Evolutionary conservation across 2,888 invertebrate species (phyloP).

Genomic region (Agrotis segetum): DNA sequence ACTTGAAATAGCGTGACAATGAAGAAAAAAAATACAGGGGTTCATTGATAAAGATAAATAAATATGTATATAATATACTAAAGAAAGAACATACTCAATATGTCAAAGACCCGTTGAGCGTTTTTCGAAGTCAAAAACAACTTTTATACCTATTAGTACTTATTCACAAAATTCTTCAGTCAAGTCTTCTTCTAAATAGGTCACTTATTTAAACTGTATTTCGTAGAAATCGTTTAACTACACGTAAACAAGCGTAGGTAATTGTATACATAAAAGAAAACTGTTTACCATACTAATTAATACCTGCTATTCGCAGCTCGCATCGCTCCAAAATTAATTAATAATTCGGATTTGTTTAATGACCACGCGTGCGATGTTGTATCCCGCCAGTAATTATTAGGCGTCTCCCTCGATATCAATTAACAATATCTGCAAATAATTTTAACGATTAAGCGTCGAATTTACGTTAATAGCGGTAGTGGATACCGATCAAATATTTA

Average conservation of each 20-base stretch:
- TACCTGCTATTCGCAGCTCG: slow-evolving; percentile 55
- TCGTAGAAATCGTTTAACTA: too few relatives aligned
- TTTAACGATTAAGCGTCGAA: slow-evolving; percentile 77
- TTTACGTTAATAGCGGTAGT: slow-evolving; percentile 67
- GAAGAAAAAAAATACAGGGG: too few relatives aligned
- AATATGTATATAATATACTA: too few relatives aligned
- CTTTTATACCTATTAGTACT: too few relatives aligned
- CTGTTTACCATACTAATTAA: slow-evolving; percentile 60
- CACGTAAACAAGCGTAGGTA: background rate
- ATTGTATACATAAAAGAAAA: slow-evolving; percentile 55
- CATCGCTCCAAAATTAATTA: slow-evolving; percentile 76
- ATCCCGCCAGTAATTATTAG: slow-evolving; percentile 75
- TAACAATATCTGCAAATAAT: slow-evolving; percentile 80
- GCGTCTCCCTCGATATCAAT: slow-evolving; percentile 78
- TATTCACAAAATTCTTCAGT: too few relatives aligned
- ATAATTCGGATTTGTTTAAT: slow-evolving; percentile 80
- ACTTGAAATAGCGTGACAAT: too few relatives aligned
- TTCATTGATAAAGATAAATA: too few relatives aligned
- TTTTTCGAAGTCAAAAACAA: too few relatives aligned
- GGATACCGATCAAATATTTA: slow-evolving; percentile 75
- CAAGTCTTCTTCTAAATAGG: too few relatives aligned
- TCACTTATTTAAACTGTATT: too few relatives aligned
- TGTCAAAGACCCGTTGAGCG: too few relatives aligned
- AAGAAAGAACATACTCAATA: too few relatives aligned
- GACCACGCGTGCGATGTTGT: slow-evolving; percentile 66